These are phyloP conservation scores for Linnaemya vulpina DNA, from an alignment of 2,888 invertebrate species.

Conservation along the genomic window DNA sequence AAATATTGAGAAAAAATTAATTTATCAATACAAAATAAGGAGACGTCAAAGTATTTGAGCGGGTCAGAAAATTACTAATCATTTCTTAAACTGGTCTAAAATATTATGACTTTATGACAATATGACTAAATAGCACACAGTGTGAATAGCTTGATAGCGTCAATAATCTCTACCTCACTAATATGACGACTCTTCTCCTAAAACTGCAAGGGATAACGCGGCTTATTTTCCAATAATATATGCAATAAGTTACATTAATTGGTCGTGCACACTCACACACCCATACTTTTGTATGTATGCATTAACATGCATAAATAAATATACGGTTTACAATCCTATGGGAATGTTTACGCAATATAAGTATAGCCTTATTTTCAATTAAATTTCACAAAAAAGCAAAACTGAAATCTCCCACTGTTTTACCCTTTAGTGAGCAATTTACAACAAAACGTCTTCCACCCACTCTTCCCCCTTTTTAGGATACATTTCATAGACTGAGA, in stretches of 20 bases:
- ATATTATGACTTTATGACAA: too few species aligned
- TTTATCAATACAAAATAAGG: too few species aligned
- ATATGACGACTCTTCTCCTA: too few species aligned
- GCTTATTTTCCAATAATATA: too few species aligned
- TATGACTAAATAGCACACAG: too few species aligned
- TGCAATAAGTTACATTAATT: background rate
- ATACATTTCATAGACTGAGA: conserved; percentile 1
- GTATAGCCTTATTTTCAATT: conserved; percentile 63
- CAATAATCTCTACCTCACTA: too few species aligned
- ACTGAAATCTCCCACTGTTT: conserved; percentile 4
- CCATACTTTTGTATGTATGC: background rate
- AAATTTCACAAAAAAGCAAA: conserved; percentile 36
- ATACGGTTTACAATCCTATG: conserved; percentile 58
- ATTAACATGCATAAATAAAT: background rate
- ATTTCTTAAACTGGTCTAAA: too few species aligned
- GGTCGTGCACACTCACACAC: background rate
- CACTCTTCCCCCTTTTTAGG: background rate
- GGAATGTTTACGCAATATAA: conserved; percentile 70
- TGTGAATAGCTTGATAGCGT: too few species aligned
- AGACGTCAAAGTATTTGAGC: too few species aligned
- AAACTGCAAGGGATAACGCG: too few species aligned
- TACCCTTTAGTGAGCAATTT: background rate
- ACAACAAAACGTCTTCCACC: background rate
- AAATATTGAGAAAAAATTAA: too few species aligned
- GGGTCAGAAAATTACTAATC: too few species aligned